Conservation (phyloP, 2,113 vertebrate species). For the Anarhynchus alexandrinus region DNA sequence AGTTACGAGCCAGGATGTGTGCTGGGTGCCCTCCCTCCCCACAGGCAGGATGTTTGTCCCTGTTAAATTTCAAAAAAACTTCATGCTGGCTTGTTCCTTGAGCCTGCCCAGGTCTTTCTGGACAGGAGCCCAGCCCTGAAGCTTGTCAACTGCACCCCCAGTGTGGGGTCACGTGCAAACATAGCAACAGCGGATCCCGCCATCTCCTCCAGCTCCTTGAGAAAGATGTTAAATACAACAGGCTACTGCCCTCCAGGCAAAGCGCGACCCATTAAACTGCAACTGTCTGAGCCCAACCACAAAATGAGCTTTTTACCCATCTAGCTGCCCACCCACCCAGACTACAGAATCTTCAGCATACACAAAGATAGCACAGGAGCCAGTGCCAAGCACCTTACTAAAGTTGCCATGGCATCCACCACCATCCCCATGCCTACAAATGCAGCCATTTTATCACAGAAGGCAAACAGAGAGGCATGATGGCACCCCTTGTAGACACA, state of each 20-base stretch:
- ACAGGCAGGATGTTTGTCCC: background rate
- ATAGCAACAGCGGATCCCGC: background rate
- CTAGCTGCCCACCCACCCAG: background rate
- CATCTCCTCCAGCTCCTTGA: background rate
- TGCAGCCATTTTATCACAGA: background rate
- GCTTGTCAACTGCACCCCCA: background rate
- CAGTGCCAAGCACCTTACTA: background rate
- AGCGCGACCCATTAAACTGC: too few relatives aligned
- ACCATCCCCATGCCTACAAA: background rate
- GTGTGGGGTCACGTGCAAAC: background rate
- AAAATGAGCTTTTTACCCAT: background rate
- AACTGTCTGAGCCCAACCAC: too few relatives aligned
- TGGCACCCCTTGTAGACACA: background rate
- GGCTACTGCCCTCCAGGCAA: too few relatives aligned
- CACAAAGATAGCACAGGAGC: background rate
- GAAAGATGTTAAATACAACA: background rate
- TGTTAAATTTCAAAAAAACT: background rate
- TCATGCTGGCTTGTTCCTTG: background rate
- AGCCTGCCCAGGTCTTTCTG: background rate
- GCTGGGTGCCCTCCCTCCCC: background rate
- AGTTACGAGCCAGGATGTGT: background rate
- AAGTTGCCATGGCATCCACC: background rate
- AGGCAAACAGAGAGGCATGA: background rate
- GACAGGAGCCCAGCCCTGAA: background rate
- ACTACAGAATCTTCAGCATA: background rate